phyloP scores from a whole-genome alignment of 1,140 invertebrate species.

The Calephelis nemesis region DNA sequence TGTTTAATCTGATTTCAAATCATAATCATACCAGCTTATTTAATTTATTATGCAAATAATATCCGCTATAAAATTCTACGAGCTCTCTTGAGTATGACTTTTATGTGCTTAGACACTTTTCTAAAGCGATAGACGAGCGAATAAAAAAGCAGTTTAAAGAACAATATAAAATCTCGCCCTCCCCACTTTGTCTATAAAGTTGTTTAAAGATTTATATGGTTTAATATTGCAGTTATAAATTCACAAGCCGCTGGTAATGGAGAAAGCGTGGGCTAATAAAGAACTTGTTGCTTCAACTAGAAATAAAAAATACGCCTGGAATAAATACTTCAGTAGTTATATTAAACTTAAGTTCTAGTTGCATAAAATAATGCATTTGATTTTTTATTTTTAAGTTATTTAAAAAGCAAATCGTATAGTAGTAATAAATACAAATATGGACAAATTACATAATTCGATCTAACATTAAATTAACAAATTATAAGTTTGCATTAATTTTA shows the following conservation, averaged over 20 bases:
- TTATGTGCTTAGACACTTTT: constrained; percentile 45
- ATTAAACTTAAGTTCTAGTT: neutral
- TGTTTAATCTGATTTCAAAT: neutral
- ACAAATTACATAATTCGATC: no score
- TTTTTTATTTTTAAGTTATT: no score
- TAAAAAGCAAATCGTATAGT: no score
- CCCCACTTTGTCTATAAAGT: constrained; percentile 18
- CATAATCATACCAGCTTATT: neutral
- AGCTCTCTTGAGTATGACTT: constrained; percentile 34
- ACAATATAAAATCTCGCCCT: constrained; percentile 37
- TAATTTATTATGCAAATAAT: neutral
- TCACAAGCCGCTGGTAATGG: constrained; percentile 17
- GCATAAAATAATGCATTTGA: no score
- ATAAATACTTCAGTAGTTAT: neutral
- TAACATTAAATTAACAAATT: no score
- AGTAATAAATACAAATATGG: no score
- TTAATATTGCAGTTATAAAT: constrained; percentile 24
- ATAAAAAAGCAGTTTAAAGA: constrained; percentile 49
- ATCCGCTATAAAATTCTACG: constrained; percentile 6
- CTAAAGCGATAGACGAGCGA: constrained; percentile 35
- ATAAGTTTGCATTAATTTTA: no score
- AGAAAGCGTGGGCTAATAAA: neutral
- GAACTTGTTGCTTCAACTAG: constrained; percentile 4
- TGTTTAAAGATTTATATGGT: constrained; percentile 25
- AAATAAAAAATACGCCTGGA: neutral